Conservation (phyloP, 1,140 invertebrate species). For the Pollicipes pollicipes region DNA sequence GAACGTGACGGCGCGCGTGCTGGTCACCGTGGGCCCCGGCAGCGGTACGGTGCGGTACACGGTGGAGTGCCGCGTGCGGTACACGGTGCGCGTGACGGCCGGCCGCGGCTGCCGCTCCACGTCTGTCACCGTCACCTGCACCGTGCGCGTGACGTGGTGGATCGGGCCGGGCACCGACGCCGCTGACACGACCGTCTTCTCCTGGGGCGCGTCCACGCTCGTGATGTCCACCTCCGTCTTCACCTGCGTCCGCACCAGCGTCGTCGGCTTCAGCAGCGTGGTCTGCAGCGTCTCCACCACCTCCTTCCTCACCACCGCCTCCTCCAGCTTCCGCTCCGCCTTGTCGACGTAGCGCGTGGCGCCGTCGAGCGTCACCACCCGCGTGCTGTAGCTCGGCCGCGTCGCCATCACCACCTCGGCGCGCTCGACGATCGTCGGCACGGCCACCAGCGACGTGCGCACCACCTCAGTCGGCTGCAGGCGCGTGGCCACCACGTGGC, state of each 20-base stretch:
- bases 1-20: too few relatives aligned
- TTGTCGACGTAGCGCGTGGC: neutral
- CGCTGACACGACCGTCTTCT: neutral
- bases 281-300: neutral
- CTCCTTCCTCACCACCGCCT: neutral
- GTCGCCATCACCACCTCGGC: neutral
- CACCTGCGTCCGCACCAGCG: neutral
- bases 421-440: neutral
- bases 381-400: neutral
- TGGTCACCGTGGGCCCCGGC: neutral
- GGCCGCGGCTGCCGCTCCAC: neutral
- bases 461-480: neutral
- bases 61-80: neutral
- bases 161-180: neutral
- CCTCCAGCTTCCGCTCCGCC: neutral
- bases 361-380: neutral
- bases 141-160: neutral
- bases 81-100: neutral
- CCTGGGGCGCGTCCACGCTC: neutral
- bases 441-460: neutral
- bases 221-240: neutral
- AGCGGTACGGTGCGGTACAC: neutral
- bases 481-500: neutral
- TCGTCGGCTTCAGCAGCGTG: neutral
- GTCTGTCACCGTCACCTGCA: neutral